Conservation (phyloP, 2,797 vertebrate species). For the Sebastes elongatus region DNA sequence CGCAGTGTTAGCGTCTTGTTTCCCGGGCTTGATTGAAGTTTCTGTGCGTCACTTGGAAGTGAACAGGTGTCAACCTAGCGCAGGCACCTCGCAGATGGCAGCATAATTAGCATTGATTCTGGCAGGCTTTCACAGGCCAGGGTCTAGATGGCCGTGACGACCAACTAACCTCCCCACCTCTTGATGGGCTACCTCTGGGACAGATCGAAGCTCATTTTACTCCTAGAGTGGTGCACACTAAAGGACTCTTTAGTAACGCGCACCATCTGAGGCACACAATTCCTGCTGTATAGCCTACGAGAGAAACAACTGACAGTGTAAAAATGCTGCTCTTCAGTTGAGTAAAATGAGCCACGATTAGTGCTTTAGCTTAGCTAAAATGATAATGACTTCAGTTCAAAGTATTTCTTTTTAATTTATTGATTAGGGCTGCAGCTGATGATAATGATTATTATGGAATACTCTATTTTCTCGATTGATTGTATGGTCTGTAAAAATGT, state of each 20-base stretch:
- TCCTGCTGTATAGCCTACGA: slow-evolving; percentile 30
- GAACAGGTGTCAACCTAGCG: slow-evolving; percentile 83
- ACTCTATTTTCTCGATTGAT: not conserved
- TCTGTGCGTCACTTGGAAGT: slow-evolving; percentile 73
- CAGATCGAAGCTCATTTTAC: slow-evolving; percentile 83
- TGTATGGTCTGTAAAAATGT: not conserved
- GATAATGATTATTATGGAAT: not conserved
- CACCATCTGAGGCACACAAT: slow-evolving; percentile 53
- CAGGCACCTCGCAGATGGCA: slow-evolving; percentile 82
- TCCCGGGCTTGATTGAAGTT: slow-evolving; percentile 74
- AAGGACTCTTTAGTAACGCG: slow-evolving; percentile 68
- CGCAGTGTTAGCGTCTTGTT: slow-evolving; percentile 64
- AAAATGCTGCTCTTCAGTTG: not conserved
- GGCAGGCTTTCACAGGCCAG: slow-evolving; percentile 79
- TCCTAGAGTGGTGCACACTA: slow-evolving; percentile 58
- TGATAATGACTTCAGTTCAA: not conserved
- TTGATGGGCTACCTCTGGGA: slow-evolving; percentile 83
- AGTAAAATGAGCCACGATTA: not conserved
- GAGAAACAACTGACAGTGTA: slow-evolving; percentile 33
- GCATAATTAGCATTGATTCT: slow-evolving; percentile 87
- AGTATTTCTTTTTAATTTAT: not conserved
- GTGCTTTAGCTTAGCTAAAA: not conserved
- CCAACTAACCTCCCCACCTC: slow-evolving; percentile 86
- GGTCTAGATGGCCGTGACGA: slow-evolving; percentile 83
- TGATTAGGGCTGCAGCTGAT: not conserved